Evolutionary conservation across 2,797 vertebrate genomes (phyloP), one percentile per base, ranked within the genome.

Genomic region (Acanthurus tractus): DNA sequence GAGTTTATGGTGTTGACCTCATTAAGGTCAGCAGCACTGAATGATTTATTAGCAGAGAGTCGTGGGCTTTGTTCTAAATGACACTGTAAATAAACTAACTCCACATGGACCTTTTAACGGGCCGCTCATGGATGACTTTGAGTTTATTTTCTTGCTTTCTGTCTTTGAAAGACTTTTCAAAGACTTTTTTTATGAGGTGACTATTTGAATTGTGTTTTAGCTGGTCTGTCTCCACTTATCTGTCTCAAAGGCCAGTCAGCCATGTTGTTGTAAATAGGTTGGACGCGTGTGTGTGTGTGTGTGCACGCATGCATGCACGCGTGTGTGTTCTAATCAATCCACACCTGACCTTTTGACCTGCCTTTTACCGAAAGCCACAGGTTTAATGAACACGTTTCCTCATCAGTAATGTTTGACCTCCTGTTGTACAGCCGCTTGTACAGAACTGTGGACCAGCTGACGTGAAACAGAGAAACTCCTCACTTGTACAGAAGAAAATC

Each of bases 401-500:
- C 56, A 36, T 78, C 42, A 2, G 53, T 85, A 14, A 38, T 42
- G 62, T 82, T 65, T 81, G 62, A 64, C 77, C 58, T 80, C 58
- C 72, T 85, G 83, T 87, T 90, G 86, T 90, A 88, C 78, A 88
- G 79, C 76, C 2, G 23, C 57, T 77, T 87, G 88, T 88, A 91
- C 83, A 86, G 80, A 79, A 67, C 88, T 88, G 83, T 64, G 53
- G 73, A 85, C 45, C 70, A 64, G 88, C 63, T 58, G 73, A 86
- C 74, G 50, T 84, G 76, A 59, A 88, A 87, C 81, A 83, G 44
- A 87, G 25, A 72, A 68, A 78, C 78, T 74, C 70, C 70, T 76
- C 74, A 64, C 54, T 61, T 91, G 86, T 88, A 91, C 85, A 92
- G 85, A 86, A 86, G 25, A 86, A 87, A 85, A 84, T 73, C 78